Percentiles rank a stretch among this genome's conserved stretches.
Conservation (phyloP, 2,888 invertebrate genomes). For the Ptychoptera contaminata region DNA sequence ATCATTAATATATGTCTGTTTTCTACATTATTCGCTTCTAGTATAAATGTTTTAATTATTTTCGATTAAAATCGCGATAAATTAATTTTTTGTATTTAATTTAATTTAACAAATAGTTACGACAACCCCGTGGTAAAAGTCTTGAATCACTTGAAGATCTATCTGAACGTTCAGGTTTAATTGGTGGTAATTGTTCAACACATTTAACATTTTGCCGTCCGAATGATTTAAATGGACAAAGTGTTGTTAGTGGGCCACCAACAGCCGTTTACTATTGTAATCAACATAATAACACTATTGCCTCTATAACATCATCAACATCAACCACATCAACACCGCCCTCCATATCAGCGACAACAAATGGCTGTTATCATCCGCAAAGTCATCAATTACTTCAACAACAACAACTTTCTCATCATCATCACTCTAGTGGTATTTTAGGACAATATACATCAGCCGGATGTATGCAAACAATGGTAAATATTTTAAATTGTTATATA, state of each 20-base stretch:
- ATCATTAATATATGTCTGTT: too few relatives aligned
- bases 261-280: not conserved
- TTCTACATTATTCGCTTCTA: too few relatives aligned
- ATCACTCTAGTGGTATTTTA: constrained; percentile 8
- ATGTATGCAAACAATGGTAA: constrained; percentile 5
- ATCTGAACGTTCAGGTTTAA: constrained; percentile 35
- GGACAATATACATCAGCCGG: not conserved
- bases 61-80: too few relatives aligned
- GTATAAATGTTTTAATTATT: too few relatives aligned
- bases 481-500: not conserved
- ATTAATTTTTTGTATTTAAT: too few relatives aligned
- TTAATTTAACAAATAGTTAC: constrained; percentile 43
- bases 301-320: constrained; percentile 12
- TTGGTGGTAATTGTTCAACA: constrained; percentile 21
- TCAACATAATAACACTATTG: constrained; percentile 1
- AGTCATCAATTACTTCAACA: constrained; percentile 31
- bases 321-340: constrained; percentile 14
- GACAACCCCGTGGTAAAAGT: constrained; percentile 72
- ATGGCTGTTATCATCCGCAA: constrained; percentile 26
- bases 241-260: not conserved
- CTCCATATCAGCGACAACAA: constrained; percentile 12
- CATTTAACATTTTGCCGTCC: constrained; percentile 29
- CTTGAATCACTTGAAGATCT: constrained; percentile 73
- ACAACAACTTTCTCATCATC: constrained; percentile 35
- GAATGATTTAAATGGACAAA: not conserved